A percentile compares a stretch with the other conserved stretches of the same genome.
Evolutionary conservation across 2,113 vertebrate species (phyloP).

Genomic region (Megalops atlanticus): DNA sequence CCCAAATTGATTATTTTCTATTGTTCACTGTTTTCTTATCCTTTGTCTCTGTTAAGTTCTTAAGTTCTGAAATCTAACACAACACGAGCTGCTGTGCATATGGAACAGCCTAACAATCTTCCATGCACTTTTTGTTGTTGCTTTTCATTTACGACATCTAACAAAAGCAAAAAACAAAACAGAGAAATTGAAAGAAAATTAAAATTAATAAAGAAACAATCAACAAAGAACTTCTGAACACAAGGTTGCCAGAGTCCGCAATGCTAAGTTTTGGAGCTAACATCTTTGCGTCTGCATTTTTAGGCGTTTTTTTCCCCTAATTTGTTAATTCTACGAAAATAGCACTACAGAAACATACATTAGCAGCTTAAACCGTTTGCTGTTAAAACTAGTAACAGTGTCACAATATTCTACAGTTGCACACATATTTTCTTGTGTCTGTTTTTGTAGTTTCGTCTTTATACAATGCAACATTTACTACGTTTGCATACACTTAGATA

Average conservation of each 20-base stretch:
- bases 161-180: slow-evolving; percentile 31
- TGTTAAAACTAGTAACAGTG: slow-evolving; percentile 31
- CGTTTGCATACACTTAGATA: slow-evolving; percentile 35
- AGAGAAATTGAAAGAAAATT: slow-evolving; percentile 13
- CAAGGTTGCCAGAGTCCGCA: slow-evolving; percentile 12
- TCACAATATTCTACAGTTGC: slow-evolving; percentile 32
- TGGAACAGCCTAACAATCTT: slow-evolving; percentile 30
- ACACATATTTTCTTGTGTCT: slow-evolving; percentile 23
- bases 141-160: slow-evolving; percentile 25
- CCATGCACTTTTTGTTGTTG: slow-evolving; percentile 33
- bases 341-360: slow-evolving; percentile 32
- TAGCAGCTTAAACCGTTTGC: slow-evolving; percentile 17
- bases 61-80: slow-evolving; percentile 28
- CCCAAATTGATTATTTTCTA: slow-evolving; percentile 13
- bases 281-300: slow-evolving; percentile 27
- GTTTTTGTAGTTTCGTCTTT: background rate
- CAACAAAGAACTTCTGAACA: slow-evolving; percentile 31
- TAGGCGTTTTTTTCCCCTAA: background rate
- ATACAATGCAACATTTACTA: slow-evolving; percentile 36
- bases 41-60: slow-evolving; percentile 21
- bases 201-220: slow-evolving; percentile 32
- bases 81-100: slow-evolving; percentile 16
- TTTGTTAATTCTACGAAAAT: slow-evolving; percentile 20
- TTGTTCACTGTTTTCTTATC: slow-evolving; percentile 16
- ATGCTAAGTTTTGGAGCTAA: slow-evolving; percentile 26